Percentiles rank a stretch among this genome's conserved stretches.
Evolutionary conservation across 2,888 invertebrate species (phyloP).

Genomic region (Augochlorella aurata): DNA sequence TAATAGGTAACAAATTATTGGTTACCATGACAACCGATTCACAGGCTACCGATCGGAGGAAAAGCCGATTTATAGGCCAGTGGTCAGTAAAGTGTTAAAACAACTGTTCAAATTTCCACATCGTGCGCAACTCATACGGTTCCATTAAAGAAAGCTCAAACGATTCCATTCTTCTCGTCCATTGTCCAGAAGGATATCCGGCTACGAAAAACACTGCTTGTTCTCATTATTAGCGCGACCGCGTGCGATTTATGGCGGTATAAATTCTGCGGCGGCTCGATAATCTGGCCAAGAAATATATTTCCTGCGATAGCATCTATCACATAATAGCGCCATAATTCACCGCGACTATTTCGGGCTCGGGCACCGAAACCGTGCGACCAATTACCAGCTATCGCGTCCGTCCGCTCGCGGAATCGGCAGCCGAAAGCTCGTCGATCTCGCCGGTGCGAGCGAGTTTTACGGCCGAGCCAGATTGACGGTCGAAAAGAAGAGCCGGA

Average conservation of each 20-base stretch:
- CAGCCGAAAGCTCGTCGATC: not conserved
- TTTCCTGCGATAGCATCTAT: slow-evolving; percentile 18
- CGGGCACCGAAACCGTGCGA: not conserved
- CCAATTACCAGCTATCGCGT: slow-evolving; percentile 23
- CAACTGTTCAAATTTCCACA: no score
- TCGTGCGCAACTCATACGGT: no score
- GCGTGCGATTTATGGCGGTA: slow-evolving; percentile 3
- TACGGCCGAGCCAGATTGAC: slow-evolving; percentile 35
- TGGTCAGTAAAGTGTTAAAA: no score
- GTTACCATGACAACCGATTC: no score
- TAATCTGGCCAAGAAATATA: slow-evolving; percentile 26
- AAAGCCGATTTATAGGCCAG: no score
- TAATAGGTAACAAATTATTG: no score
- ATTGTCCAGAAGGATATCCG: not conserved
- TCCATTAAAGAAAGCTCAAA: no score
- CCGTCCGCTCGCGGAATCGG: not conserved
- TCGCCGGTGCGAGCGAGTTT: slow-evolving; percentile 8
- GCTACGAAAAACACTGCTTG: not conserved
- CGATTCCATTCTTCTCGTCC: no score
- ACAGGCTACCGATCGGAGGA: no score
- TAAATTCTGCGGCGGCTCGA: slow-evolving; percentile 7
- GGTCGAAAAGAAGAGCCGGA: slow-evolving; percentile 19
- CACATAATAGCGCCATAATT: slow-evolving; percentile 7
- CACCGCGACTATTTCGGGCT: slow-evolving; percentile 5
- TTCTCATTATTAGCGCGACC: not conserved